Base-by-base conservation (phyloP, 2,113 vertebrate species). In the Hippocampus zosterae region DNA sequence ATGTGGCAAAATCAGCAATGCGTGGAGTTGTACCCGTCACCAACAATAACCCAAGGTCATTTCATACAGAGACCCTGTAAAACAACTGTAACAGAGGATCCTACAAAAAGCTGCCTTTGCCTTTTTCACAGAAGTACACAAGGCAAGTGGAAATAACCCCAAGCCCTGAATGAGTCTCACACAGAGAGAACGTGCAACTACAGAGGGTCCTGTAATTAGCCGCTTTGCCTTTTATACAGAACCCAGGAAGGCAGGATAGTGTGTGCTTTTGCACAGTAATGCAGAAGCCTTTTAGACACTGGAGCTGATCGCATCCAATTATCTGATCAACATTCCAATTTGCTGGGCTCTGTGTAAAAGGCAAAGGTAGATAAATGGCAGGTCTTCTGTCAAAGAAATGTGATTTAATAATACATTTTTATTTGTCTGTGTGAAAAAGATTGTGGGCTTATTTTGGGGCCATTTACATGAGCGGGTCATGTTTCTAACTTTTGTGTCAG, bases 1-100 rank as follows among this genome's bases (percentile, higher is more conserved):
- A 74, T 78, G 42, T 78, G 69, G 70, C 73, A 75, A 83, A 87
- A 82, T 70, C 75, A 67, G 72, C 62, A 63, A 69, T 71, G 52
- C 42, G 46, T 77, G 72, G 72, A 73, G 73, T 72, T 68, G 70
- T 78, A 68, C 71, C 70, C 41, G 68, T 84, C 50, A 75, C 83
- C 85, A 83, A 67, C 77, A 71, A 73, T 80, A 73, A 85, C 84
- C 72, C 69, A 19, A 2, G 53, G 21, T 9, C 12, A 9, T 56
- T 57, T 57, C 27, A 18, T 13, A 59, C 13, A 6, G 25, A 18
- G 27, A 60, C 15, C 27, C 27, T 18, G 15, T n/a, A 55, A 55
- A 55, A 23, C 10, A 9, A 18, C n/a, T 53, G 21, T 8, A 10
- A 23, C 52, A 53, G 52, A 12, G 1, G n/a, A 4, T 25, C 55